Evolutionary conservation across 2,797 vertebrate species (phyloP).

Genomic region (Graptemys geographica): DNA sequence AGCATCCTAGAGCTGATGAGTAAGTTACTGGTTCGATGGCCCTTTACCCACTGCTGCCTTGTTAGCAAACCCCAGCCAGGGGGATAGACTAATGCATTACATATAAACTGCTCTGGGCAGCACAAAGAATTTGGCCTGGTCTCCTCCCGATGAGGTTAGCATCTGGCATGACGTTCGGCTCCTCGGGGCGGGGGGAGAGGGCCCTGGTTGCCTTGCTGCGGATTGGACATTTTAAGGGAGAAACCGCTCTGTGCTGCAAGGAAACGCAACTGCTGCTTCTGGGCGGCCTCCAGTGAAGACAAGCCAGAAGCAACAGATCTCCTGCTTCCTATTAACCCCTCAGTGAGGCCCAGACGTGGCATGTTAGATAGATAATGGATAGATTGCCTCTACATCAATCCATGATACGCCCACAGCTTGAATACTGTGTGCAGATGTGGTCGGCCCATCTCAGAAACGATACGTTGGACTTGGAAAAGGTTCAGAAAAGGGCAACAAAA

Average conservation of each 20-base stretch:
- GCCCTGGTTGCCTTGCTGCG: neutral
- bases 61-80: neutral
- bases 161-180: neutral
- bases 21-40: neutral
- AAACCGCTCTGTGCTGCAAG: neutral
- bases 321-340: neutral
- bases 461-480: too few relatives aligned
- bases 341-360: neutral
- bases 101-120: neutral
- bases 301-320: neutral
- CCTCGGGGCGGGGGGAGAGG: neutral
- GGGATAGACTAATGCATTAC: neutral
- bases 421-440: too few relatives aligned
- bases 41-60: neutral
- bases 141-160: neutral
- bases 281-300: neutral
- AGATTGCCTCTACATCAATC: too few relatives aligned
- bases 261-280: neutral
- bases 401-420: too few relatives aligned
- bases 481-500: too few relatives aligned
- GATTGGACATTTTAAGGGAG: neutral
- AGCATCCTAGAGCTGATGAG: neutral
- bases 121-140: neutral
- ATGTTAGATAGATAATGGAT: too few relatives aligned
- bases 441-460: too few relatives aligned